These are phyloP conservation scores for Aplysia californica DNA, from an alignment of 1,140 invertebrate genomes.

Conservation along the genomic window DNA sequence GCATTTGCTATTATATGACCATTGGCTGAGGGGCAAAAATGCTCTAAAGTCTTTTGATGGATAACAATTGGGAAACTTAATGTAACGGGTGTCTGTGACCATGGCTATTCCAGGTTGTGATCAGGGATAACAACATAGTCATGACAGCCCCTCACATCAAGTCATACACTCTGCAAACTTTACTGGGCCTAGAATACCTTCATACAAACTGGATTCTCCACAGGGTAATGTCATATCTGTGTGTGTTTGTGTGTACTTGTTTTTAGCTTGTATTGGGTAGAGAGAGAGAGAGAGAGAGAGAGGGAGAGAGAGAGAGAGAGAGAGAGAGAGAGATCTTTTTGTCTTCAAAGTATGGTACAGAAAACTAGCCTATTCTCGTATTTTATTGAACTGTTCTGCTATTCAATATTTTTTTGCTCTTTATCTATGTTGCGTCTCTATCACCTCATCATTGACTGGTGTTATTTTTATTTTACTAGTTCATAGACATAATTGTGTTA, in stretches of 20 bases:
- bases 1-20: too few relatives aligned
- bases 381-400: not conserved
- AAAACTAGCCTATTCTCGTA: not conserved
- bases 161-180: conserved; percentile 93
- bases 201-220: conserved; percentile 98
- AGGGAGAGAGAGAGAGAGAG: too few relatives aligned
- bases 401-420: not conserved
- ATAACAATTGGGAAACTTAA: not conserved
- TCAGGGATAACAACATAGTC: conserved; percentile 80
- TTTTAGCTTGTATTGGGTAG: too few relatives aligned
- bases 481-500: too few relatives aligned
- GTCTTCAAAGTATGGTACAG: too few relatives aligned
- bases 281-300: too few relatives aligned
- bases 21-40: too few relatives aligned
- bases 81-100: not conserved
- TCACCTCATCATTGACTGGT: too few relatives aligned
- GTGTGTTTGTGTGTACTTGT: too few relatives aligned
- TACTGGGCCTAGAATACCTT: conserved; percentile 95
- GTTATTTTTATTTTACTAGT: too few relatives aligned
- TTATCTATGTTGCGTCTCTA: not conserved
- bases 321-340: too few relatives aligned
- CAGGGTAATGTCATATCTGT: too few relatives aligned
- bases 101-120: conserved; percentile 68
- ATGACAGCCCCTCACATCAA: conserved; percentile 95
- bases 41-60: not conserved